Percentiles rank a stretch among this genome's conserved stretches.
Evolutionary conservation across 1,140 invertebrate species (phyloP).

Genomic region (Leguminivora glycinivorella): DNA sequence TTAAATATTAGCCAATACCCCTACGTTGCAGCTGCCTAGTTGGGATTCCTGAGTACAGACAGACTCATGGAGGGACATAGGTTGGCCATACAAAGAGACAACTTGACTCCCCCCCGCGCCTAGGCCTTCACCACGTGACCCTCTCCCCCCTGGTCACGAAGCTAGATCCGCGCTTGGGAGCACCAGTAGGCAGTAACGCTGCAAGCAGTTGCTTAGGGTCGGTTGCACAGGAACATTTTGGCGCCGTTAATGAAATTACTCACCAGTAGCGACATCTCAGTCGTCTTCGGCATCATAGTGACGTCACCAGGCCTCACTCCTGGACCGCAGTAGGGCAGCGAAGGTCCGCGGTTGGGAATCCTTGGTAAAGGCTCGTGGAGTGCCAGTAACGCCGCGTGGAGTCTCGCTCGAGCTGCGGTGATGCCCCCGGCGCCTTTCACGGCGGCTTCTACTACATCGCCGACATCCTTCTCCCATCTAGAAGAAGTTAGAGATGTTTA

Average conservation of each 20-base stretch:
- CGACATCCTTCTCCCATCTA: constrained; percentile 69
- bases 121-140: too few species aligned
- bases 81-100: too few species aligned
- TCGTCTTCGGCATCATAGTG: constrained; percentile 70
- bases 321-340: constrained; percentile 66
- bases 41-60: too few species aligned
- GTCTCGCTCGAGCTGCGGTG: constrained; percentile 60
- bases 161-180: too few species aligned
- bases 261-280: constrained; percentile 67
- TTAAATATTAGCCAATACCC: too few species aligned
- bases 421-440: constrained; percentile 62
- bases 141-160: too few species aligned
- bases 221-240: too few species aligned
- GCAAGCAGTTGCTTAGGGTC: too few species aligned
- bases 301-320: constrained; percentile 71
- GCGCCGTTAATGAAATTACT: constrained; percentile 40
- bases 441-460: constrained; percentile 67
- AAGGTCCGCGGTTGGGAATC: constrained; percentile 50
- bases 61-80: too few species aligned
- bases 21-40: too few species aligned
- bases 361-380: constrained; percentile 47
- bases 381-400: constrained; percentile 64
- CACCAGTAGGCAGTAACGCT: too few species aligned
- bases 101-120: too few species aligned
- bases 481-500: neutral